A percentile compares a stretch with the other conserved stretches of the same genome.
phyloP scores from a whole-genome alignment of 2,113 vertebrate species.

The Hemibagrus wyckioides region DNA sequence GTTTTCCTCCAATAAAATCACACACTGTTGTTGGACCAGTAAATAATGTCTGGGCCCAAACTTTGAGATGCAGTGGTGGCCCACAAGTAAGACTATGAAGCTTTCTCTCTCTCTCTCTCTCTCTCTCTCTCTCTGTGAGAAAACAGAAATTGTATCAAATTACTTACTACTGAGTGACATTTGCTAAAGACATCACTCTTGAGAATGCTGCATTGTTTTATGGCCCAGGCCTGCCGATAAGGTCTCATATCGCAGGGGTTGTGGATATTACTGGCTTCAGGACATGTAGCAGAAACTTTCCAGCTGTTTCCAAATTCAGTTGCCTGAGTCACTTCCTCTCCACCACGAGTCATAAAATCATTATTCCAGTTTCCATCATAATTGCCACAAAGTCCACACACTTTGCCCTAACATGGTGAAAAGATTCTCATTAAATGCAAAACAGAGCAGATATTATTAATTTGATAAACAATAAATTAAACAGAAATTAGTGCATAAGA shows the following conservation, averaged over 20 bases:
- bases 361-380: slow-evolving; percentile 85
- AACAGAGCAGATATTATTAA: not conserved
- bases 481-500: not conserved
- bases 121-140: not conserved
- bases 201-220: slow-evolving; percentile 80
- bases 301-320: slow-evolving; percentile 86
- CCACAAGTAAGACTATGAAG: not conserved
- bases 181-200: slow-evolving; percentile 69
- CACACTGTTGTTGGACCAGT: not conserved
- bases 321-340: slow-evolving; percentile 75
- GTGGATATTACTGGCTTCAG: slow-evolving; percentile 60
- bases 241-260: slow-evolving; percentile 77
- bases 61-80: not conserved
- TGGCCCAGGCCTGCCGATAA: slow-evolving; percentile 79
- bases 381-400: slow-evolving; percentile 90
- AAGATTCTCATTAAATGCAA: not conserved
- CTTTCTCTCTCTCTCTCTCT: not conserved
- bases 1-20: not conserved
- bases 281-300: slow-evolving; percentile 77
- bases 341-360: slow-evolving; percentile 82
- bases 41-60: not conserved
- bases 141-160: no score
- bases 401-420: slow-evolving; percentile 70
- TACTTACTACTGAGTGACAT: slow-evolving; percentile 78
- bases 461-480: not conserved